A percentile compares a stretch with the other conserved stretches of the same genome.
Conservation (phyloP, 2,113 vertebrate genomes). For the Grus americana region DNA sequence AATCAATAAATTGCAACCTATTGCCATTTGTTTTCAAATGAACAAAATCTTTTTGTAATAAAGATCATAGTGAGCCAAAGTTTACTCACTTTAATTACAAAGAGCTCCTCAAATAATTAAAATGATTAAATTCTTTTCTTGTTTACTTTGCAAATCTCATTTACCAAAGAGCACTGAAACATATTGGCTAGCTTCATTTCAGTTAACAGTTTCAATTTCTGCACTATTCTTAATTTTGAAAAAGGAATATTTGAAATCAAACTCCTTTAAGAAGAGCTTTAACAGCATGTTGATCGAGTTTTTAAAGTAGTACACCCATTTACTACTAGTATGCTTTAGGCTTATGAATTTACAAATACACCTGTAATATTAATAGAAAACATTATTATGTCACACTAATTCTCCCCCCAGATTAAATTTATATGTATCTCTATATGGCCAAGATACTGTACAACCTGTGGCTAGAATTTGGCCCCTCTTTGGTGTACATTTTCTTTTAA, state of each 20-base stretch:
- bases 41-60: background rate
- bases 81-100: background rate
- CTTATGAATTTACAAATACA: background rate
- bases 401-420: background rate
- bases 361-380: background rate
- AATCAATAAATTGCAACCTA: background rate
- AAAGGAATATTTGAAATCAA: background rate
- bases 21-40: background rate
- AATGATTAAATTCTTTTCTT: background rate
- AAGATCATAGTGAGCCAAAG: background rate
- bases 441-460: background rate
- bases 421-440: accelerated
- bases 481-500: background rate
- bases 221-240: background rate
- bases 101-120: background rate
- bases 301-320: background rate
- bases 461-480: background rate
- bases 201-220: background rate
- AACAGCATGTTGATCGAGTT: background rate
- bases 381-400: background rate
- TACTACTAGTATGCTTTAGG: background rate
- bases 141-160: background rate
- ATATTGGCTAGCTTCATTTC: background rate
- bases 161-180: background rate
- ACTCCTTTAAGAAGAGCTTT: background rate